Base-by-base conservation (phyloP, 1,140 invertebrate species). In the Lepidurus apus region DNA sequence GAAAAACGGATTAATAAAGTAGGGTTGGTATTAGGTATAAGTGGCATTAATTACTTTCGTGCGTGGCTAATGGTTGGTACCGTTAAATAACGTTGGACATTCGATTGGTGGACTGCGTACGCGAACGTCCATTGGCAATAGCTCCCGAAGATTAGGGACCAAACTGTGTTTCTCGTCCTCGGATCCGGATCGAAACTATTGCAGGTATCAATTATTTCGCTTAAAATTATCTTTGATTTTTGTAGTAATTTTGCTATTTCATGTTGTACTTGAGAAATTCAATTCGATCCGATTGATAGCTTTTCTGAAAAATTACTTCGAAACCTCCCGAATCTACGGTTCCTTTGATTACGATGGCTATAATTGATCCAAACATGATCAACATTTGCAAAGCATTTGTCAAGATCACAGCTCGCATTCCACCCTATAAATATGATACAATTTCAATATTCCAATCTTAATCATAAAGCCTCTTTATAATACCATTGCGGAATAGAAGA, bases 221-320 rank as follows among this genome's bases (percentile, higher is more conserved):
- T 17, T n/a, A 24, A 76, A 78, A 42, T 74, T 42, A 76, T 74
- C 7, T 43, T 42, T 45, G 44, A 75, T 17, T 2, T 10, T 26
- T 77, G 26, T 26, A 77, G 21, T 7, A 75, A 78, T 11, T n/a
- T 5, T 10, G 10, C 42, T 21, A 24, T 42, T 17, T 78, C 21
- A n/a, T 17, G 5, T 10, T 24, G 45, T 78, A 84, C 84, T 84
- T 82, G 53, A 82, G 79, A 65, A 83, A 82, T 26, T 84, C 76
- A 1, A 81, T 75, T 11, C 82, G 74, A 42, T 77, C 80, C 1
- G 79, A 79, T n/a, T 82, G 73, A 26, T 77, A 43, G 11, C 81
- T 81, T 44, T 80, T 81, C n/a, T 42, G 11, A 42, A 42, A 75
- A 42, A 75, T 21, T 1, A 42, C 44, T 75, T 21, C 74, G 13